Evolutionary conservation across 2,113 vertebrate genomes (phyloP).

Genomic region (Oryzias melastigma): DNA sequence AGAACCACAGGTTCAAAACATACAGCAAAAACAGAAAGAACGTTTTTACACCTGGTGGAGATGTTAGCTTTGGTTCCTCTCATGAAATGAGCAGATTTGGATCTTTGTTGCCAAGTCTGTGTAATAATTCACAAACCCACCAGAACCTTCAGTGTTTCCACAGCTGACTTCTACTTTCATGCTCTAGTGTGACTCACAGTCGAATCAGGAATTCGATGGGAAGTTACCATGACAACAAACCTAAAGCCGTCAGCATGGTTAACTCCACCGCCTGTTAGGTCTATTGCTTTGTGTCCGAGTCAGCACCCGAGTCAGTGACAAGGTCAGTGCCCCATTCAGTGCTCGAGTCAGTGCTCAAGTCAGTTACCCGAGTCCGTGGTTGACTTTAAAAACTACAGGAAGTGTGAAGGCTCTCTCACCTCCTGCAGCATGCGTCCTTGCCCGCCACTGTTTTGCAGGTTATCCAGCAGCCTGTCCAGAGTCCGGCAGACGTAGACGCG

Average conservation of each 20-base stretch:
- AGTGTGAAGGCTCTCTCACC: constrained; percentile 67
- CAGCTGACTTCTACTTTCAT: no score
- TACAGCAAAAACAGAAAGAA: no score
- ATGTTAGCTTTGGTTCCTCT: background rate
- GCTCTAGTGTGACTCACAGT: no score
- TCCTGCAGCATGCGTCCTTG: constrained; percentile 88
- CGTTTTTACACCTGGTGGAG: no score
- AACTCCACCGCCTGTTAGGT: no score
- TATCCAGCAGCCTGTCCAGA: constrained; percentile 76
- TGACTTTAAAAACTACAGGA: background rate
- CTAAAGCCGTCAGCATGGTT: no score
- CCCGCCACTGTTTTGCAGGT: constrained; percentile 77
- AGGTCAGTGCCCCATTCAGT: no score
- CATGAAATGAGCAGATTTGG: background rate
- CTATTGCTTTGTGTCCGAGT: no score
- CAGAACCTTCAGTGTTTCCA: background rate
- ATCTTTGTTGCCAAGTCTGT: background rate
- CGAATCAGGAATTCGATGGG: no score
- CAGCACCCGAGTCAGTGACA: no score
- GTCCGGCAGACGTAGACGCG: constrained; percentile 67
- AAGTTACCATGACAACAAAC: no score
- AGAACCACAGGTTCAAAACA: accelerated
- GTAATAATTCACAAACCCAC: background rate
- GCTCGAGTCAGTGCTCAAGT: no score
- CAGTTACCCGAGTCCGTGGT: background rate